Evolutionary conservation across 1,140 invertebrate genomes (phyloP).

Genomic region (Spodoptera frugiperda): DNA sequence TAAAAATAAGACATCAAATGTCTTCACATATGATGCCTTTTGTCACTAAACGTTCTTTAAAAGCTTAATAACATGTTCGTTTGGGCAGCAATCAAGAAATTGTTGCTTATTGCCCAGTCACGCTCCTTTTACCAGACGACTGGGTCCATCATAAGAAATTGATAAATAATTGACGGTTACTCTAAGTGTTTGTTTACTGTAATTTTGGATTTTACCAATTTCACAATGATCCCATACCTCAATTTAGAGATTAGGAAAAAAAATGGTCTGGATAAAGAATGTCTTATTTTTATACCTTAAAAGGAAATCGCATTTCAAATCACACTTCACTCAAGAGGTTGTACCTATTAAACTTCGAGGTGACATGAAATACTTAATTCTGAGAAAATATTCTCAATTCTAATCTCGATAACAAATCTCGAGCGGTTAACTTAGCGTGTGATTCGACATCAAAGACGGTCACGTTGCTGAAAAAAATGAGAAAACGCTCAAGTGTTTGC

Average conservation of each 20-base stretch:
- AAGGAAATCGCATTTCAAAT: not conserved
- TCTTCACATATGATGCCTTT: conserved; percentile 41
- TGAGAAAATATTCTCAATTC: conserved; percentile 43
- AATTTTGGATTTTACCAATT: not conserved
- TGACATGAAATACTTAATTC: conserved; percentile 29
- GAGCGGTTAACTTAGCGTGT: conserved; percentile 38
- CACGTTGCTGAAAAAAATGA: conserved; percentile 60
- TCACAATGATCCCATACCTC: not conserved
- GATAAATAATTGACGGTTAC: conserved; percentile 48
- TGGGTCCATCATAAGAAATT: conserved; percentile 39
- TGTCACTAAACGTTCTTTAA: conserved; percentile 62
- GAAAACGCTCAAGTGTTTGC: conserved; percentile 60
- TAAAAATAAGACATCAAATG: conserved; percentile 9
- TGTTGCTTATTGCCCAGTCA: conserved; percentile 54
- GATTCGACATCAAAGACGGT: conserved; percentile 31
- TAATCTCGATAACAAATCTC: conserved; percentile 32
- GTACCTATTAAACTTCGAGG: not conserved
- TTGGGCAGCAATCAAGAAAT: conserved; percentile 52
- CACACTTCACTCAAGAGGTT: not conserved
- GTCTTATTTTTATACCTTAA: not conserved
- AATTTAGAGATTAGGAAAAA: no score
- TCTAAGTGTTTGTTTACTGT: conserved; percentile 50
- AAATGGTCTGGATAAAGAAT: not conserved
- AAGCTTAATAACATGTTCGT: conserved; percentile 60
- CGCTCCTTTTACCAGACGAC: conserved; percentile 47